A percentile compares a stretch with the other conserved stretches of the same genome.
These are phyloP conservation scores for Acheta domesticus DNA, from an alignment of 2,888 invertebrate species.

Conservation along the genomic window DNA sequence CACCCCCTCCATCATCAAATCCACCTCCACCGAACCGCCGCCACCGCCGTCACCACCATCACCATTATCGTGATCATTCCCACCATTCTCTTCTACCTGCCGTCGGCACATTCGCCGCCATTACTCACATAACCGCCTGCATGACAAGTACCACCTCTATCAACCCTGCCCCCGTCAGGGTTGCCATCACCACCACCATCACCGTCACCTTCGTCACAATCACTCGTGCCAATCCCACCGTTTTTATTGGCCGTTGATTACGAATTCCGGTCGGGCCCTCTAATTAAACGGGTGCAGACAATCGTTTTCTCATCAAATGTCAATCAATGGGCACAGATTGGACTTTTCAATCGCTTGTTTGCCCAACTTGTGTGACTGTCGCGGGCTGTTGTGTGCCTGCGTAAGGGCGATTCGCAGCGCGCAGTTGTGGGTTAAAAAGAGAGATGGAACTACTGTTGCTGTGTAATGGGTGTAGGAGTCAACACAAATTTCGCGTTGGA, in stretches of 20 bases:
- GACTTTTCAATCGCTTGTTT: neutral
- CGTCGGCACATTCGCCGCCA: neutral
- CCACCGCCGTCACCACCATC: no score
- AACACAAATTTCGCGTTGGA: no score
- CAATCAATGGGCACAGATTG: neutral
- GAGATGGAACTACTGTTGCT: neutral
- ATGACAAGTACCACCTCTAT: neutral
- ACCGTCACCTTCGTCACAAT: neutral
- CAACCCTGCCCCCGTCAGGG: neutral
- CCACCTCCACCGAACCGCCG: no score
- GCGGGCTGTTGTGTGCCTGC: neutral
- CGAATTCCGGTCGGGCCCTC: neutral
- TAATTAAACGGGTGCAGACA: conserved; percentile 2
- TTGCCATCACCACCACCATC: neutral
- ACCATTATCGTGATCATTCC: no score
- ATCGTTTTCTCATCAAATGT: neutral
- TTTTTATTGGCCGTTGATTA: neutral
- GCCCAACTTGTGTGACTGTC: neutral
- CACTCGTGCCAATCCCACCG: neutral
- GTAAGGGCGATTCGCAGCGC: neutral
- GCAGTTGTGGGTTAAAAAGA: neutral
- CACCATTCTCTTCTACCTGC: neutral
- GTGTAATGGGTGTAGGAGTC: no score
- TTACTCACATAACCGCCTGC: neutral
- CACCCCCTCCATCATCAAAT: no score